Evolutionary conservation across 1,140 invertebrate species (phyloP).

Genomic region (Drosophila ironensis): DNA sequence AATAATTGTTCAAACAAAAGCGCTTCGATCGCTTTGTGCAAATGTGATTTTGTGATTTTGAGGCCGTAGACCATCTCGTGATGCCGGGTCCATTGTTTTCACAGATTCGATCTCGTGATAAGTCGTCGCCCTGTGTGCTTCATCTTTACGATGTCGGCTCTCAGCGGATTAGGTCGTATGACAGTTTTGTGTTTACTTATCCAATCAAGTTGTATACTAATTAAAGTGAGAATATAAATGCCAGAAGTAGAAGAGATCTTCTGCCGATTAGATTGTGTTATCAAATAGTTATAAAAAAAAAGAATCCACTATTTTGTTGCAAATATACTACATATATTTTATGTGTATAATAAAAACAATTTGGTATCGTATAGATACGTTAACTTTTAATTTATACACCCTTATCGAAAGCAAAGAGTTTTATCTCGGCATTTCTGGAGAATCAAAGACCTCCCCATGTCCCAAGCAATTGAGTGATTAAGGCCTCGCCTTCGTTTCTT

Average conservation of each 20-base stretch:
- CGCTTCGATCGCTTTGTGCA: not conserved
- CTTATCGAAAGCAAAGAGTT: conserved; percentile 11
- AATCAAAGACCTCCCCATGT: conserved; percentile 30
- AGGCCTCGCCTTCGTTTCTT: conserved; percentile 11
- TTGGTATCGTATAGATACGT: too few species aligned
- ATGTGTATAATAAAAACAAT: too few species aligned
- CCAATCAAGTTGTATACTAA: not conserved
- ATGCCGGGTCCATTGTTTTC: not conserved
- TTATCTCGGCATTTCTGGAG: conserved; percentile 14
- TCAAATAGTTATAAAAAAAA: not conserved
- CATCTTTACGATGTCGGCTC: not conserved
- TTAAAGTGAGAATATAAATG: not conserved
- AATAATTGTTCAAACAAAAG: conserved; percentile 19
- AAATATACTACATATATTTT: too few species aligned
- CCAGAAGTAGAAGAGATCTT: not conserved
- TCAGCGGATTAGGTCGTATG: not conserved
- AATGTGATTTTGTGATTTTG: not conserved
- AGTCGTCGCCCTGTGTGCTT: too few species aligned
- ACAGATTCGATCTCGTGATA: conserved; percentile 8
- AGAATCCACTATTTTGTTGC: not conserved
- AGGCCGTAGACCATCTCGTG: not conserved
- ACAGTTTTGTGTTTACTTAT: not conserved
- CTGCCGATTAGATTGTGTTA: not conserved
- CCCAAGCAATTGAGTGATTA: conserved; percentile 30
- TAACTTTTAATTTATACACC: conserved; percentile 2